Evolutionary conservation across 2,888 invertebrate species (phyloP).

Genomic region (Malthinus seriepunctatus): DNA sequence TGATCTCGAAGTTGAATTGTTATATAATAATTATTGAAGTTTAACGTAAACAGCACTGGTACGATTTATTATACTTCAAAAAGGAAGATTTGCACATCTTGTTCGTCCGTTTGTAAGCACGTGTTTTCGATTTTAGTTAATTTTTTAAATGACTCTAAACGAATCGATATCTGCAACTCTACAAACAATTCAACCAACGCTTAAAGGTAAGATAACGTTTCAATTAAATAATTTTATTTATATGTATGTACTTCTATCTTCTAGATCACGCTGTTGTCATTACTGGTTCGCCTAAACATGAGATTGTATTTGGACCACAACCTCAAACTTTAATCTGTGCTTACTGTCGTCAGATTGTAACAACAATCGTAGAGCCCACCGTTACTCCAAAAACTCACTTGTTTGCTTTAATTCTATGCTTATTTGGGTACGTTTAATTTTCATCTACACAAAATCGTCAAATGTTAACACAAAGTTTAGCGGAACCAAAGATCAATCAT

Average conservation of each 20-base stretch:
- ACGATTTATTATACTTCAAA: no score
- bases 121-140: no score
- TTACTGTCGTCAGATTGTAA: slow-evolving; percentile 44
- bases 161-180: no score
- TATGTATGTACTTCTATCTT: not conserved
- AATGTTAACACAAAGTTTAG: not conserved
- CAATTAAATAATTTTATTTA: not conserved
- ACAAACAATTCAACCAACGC: no score
- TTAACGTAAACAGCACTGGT: no score
- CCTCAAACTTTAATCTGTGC: slow-evolving; percentile 48
- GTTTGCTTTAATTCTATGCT: slow-evolving; percentile 48
- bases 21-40: no score
- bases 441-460: not conserved
- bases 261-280: slow-evolving; percentile 16
- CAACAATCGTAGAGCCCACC: slow-evolving; percentile 45
- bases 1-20: no score
- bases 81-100: no score
- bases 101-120: no score
- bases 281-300: slow-evolving; percentile 9
- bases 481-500: no score
- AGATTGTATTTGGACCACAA: slow-evolving; percentile 42
- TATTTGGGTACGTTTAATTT: slow-evolving; percentile 37
- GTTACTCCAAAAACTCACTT: slow-evolving; percentile 51
- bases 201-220: no score
- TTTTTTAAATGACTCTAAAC: no score